These are phyloP conservation scores for Netelia fuscicornis DNA, from an alignment of 2,888 invertebrate species.

Conservation along the genomic window DNA sequence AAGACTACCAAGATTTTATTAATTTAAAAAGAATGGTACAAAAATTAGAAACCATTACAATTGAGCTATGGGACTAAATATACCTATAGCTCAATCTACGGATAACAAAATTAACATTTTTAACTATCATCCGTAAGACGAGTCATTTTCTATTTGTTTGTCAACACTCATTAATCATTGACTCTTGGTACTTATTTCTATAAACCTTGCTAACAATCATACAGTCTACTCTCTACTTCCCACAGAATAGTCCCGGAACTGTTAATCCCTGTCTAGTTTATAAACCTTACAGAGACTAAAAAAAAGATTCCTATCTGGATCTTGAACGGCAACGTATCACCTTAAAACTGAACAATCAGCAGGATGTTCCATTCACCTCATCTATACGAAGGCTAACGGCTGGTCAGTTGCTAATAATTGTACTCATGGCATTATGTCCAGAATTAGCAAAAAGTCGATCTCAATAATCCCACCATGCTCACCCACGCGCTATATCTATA, in stretches of 20 bases:
- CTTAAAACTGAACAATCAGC: background rate
- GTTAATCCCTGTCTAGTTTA: background rate
- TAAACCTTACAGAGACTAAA: background rate
- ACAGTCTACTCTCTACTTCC: background rate
- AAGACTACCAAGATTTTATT: too few species aligned
- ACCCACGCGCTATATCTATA: conserved; percentile 52
- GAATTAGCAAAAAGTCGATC: conserved; percentile 67
- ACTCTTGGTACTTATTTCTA: too few species aligned
- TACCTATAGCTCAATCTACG: too few species aligned
- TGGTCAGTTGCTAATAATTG: conserved; percentile 18
- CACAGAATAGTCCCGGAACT: background rate
- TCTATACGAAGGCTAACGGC: background rate
- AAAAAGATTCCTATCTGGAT: background rate
- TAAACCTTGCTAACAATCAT: background rate
- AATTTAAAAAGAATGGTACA: too few species aligned
- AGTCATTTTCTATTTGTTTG: too few species aligned
- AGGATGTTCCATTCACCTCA: background rate
- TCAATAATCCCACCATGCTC: conserved; percentile 75
- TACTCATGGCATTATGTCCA: background rate
- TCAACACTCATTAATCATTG: too few species aligned
- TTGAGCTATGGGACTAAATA: too few species aligned
- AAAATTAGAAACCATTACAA: too few species aligned
- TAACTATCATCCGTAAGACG: too few species aligned
- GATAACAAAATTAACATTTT: too few species aligned
- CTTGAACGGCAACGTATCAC: background rate